Percentiles rank a stretch among this genome's conserved stretches.
These are phyloP conservation scores for Harpagifer antarcticus DNA, from an alignment of 2,797 vertebrate genomes.

Conservation along the genomic window DNA sequence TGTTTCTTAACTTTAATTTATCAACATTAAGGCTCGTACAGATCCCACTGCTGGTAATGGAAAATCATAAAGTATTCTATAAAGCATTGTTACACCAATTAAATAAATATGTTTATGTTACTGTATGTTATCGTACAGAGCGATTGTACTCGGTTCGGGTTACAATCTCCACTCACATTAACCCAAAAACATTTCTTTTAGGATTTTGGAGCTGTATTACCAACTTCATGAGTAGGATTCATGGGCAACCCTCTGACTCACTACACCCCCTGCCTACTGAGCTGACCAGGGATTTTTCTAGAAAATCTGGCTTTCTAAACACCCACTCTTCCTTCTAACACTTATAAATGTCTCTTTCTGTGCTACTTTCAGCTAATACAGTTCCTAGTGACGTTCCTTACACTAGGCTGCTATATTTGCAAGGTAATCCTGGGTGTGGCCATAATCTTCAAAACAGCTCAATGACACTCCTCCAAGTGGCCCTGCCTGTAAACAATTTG, in stretches of 20 bases:
- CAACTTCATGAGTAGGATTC: conserved; percentile 35
- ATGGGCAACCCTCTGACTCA: conserved; percentile 62
- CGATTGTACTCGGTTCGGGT: neutral
- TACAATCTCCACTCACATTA: neutral
- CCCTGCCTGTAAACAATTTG: conserved; percentile 13
- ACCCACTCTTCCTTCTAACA: neutral
- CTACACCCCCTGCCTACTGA: conserved; percentile 43
- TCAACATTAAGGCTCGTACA: neutral
- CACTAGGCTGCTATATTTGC: conserved; percentile 24
- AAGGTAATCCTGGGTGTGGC: conserved; percentile 34
- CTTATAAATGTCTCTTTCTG: neutral
- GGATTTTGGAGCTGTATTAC: neutral
- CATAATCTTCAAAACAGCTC: conserved; percentile 26
- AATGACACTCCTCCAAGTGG: conserved; percentile 1
- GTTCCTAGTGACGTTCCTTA: neutral
- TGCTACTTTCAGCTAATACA: conserved; percentile 10
- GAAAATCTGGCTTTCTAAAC: conserved; percentile 33
- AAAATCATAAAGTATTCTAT: neutral
- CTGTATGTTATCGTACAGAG: neutral
- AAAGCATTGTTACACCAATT: neutral
- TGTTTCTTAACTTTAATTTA: neutral
- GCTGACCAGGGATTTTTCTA: conserved; percentile 36
- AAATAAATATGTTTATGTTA: neutral
- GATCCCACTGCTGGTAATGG: neutral
- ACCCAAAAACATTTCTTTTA: neutral